Evolutionary conservation across 2,888 invertebrate species (phyloP), one percentile per base, ranked within the genome.

Genomic region (Dimorphilus gyrociliatus): DNA sequence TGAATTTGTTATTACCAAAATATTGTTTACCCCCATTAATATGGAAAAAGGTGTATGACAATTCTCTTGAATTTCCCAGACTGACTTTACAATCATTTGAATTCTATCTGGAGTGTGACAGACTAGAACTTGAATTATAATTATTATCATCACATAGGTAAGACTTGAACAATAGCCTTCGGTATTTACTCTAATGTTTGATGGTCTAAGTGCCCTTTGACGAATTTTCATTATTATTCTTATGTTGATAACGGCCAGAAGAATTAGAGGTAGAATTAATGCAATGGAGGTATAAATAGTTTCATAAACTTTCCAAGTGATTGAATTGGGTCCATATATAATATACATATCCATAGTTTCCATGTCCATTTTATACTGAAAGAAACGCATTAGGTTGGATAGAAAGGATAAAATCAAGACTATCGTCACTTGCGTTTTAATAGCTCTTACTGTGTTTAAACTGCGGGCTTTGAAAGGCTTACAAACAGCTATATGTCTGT

Each of bases 401-500:
- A 34, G 10, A 1, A 41, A 16, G 8, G 38, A 35, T 17, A 36
- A 26, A 15, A 25, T 4, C 17, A 34, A 33, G 10, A 41, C 36
- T 14, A 28, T 16, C 2, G 31, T 27, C 14, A 42, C 39, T 27
- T 42, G 40, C 8, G 38, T 10, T n/a, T 33, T 29, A 7, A 39
- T 35, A 17, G 27, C 29, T 4, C 14, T 33, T 28, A 38, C 27
- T 5, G 36, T 38, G 19, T 34, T 30, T 29, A 26, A 35, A 13
- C 32, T 36, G 15, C 23, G 27, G 10, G 26, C 16, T 10, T 25
- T 23, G 31, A 41, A 41, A 8, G 41, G 41, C 15, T 25, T 15
- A 24, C 39, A 39, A 16, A 41, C 29, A 23, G 41, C 41, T 12
- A 41, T 25, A 34, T 34, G 40, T 16, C 42, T 27, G 30, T 42